Percentiles rank a stretch among this genome's conserved stretches.
These are phyloP conservation scores for Microctenopoma steveboyesi DNA, from an alignment of 2,797 vertebrate genomes.

Conservation along the genomic window DNA sequence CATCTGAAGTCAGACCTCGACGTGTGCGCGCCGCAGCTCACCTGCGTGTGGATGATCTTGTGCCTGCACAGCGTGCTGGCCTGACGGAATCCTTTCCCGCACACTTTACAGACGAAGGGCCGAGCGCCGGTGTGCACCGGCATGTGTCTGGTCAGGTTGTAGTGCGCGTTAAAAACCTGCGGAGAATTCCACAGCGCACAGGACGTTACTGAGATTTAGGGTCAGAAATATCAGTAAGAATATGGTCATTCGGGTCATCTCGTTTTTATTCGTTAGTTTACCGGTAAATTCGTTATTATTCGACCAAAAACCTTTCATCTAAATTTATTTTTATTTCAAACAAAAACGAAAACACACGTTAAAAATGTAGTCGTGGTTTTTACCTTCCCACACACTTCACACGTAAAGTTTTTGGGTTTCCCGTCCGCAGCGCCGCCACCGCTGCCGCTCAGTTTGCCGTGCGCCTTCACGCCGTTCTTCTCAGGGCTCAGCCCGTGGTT, in stretches of 20 bases:
- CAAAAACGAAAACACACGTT: too few species aligned
- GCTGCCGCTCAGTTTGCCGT: constrained; percentile 82
- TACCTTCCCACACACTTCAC: constrained; percentile 98
- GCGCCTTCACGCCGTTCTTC: constrained; percentile 85
- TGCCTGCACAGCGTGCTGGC: constrained; percentile 97
- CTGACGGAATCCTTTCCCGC: constrained; percentile 96
- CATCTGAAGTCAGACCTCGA: not conserved
- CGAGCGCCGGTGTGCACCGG: constrained; percentile 97
- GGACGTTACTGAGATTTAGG: not conserved
- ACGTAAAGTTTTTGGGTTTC: constrained; percentile 96
- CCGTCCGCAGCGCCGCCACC: constrained; percentile 80
- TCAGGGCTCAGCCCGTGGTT: constrained; percentile 85
- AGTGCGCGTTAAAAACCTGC: constrained; percentile 97
- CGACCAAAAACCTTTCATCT: too few species aligned
- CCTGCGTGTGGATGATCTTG: constrained; percentile 99
- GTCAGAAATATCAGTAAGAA: too few species aligned
- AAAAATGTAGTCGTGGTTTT: not conserved
- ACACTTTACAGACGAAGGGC: constrained; percentile 97
- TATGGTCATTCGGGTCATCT: too few species aligned
- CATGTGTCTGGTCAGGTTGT: constrained; percentile 98
- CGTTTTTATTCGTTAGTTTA: too few species aligned
- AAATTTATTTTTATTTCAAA: too few species aligned
- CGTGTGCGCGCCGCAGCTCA: constrained; percentile 48
- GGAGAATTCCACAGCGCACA: not conserved
- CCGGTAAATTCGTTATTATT: too few species aligned